Percentiles rank a stretch among this genome's conserved stretches.
phyloP scores from a whole-genome alignment of 2,797 vertebrate genomes.

The Podarcis siculus region DNA sequence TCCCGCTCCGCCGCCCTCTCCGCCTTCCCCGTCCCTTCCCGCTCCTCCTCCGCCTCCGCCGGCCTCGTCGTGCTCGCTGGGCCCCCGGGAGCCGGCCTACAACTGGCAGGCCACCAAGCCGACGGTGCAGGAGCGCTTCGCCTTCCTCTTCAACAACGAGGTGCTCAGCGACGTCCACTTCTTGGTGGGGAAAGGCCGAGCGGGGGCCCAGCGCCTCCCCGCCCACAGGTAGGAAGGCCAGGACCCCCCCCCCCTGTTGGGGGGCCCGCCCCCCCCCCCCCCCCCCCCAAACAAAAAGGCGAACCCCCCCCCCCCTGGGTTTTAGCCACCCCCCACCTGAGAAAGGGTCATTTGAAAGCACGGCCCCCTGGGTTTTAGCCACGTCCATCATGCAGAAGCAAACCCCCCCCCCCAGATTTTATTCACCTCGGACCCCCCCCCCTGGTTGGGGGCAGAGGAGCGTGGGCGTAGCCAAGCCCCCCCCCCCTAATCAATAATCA shows the following conservation, averaged over 20 bases:
- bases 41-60: slow-evolving; percentile 58
- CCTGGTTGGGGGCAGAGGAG: no score
- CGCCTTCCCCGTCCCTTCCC: slow-evolving; percentile 60
- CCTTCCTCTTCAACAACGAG: slow-evolving; percentile 95
- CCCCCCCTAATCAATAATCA: fast-evolving
- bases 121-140: slow-evolving; percentile 88
- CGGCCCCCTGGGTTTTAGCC: no score
- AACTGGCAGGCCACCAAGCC: slow-evolving; percentile 90
- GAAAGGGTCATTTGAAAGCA: no score
- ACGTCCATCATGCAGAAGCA: no score
- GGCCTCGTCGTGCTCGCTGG: slow-evolving; percentile 74
- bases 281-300: no score
- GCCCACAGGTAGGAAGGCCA: slow-evolving; percentile 90
- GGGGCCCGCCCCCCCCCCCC: no score
- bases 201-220: slow-evolving; percentile 91
- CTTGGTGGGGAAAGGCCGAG: slow-evolving; percentile 92
- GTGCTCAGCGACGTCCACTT: slow-evolving; percentile 98
- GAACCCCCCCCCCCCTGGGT: no score
- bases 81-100: slow-evolving; percentile 83
- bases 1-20: slow-evolving; percentile 26
- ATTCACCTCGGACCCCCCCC: no score
- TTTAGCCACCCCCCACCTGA: no score
- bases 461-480: no score
- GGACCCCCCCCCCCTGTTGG: background rate
- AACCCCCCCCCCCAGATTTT: no score